Base-by-base conservation (phyloP, 1,140 invertebrate genomes). In the Sycophaga agraensis region DNA sequence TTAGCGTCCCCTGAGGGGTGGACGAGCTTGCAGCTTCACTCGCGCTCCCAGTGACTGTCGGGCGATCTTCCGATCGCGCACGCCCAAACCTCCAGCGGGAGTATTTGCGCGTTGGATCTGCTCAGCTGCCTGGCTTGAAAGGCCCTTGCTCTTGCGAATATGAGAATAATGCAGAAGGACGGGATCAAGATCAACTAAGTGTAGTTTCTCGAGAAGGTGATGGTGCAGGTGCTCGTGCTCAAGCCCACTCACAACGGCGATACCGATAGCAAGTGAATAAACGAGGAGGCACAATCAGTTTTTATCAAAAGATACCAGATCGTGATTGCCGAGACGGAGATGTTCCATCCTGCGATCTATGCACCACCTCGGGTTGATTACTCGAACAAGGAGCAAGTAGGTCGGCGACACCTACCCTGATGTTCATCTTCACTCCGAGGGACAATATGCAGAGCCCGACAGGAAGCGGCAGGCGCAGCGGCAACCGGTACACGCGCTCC, bases 401-500 rank as follows among this genome's bases (percentile, higher is more conserved):
- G n/a, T n/a, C n/a, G n/a, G n/a, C n/a, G n/a, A n/a, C 46, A 12
- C 24, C 5, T 49, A 17, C n/a, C 26, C 31, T 11, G 54, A 60
- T 65, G 57, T 60, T 60, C 21, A 65, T 65, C n/a, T 57, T 56
- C 48, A 46, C 53, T 14, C 43, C 57, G 39, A 39, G 46, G 57
- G 48, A 67, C 56, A 74, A 65, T 49, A 70, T 75, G 71, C 53
- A 64, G 49, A 40, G 43, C 24, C 73, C 80, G 80, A 78, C 70
- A 53, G 82, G 34, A 56, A 57, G 62, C 9, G 16, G 24, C 1
- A 64, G 67, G 60, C 28, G 49, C 24, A 45, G 7, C 39, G 50
- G 4, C 54, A 83, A 83, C 68, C 83, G 89, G 34, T 92, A 91
- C 76, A 81, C 86, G 37, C 86, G 91, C 17, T 87, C 89, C 17